Base-by-base conservation (phyloP, 2,888 invertebrate species). In the Melipona beecheii region DNA sequence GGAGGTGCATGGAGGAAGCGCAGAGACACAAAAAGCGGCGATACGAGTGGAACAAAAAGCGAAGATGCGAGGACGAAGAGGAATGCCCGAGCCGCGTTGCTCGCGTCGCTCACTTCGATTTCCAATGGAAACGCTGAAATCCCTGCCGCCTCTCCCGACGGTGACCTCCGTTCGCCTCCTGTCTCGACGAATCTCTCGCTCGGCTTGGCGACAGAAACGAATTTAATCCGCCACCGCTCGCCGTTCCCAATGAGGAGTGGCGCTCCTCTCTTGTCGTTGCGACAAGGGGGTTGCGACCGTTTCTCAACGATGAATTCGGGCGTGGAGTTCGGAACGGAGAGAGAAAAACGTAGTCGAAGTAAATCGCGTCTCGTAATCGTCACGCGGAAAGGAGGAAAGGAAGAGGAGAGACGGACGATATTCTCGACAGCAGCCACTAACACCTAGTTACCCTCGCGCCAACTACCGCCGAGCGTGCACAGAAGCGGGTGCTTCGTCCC, bases 1-100 rank as follows among this genome's bases (percentile, higher is more conserved):
- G 92, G 88, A 91, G 88, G 86, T 81, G 90, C 84, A 83, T 74
- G 85, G 77, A 89, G 88, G 88, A 84, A 84, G 87, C 88, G 84
- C 86, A 86, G 89, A 89, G 87, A 89, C 90, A 89, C 87, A 89
- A 90, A 86, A 90, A 90, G 84, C 89, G 81, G 81, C 85, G 85
- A 60, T 80, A 80, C 27, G 49, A 83, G 87, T 81, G 79, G 85
- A 72, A 78, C 70, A 86, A 83, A 78, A 83, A 86, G 84, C 78
- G 84, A 86, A 52, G 88, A 87, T 86, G 86, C 90, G 90, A 81
- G 69, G 66, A 76, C 52, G 68, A 54, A 66, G 81, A 70, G 74
- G 71, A 80, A 71, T 68, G 52, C 62, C 60, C 52, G 71, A 71
- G 75, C 73, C 52, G 13, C 27, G 36, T 1, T 66, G 19, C 17